Evolutionary conservation across 2,888 invertebrate species (phyloP).

Genomic region (Poecilobothrus nobilitatus): DNA sequence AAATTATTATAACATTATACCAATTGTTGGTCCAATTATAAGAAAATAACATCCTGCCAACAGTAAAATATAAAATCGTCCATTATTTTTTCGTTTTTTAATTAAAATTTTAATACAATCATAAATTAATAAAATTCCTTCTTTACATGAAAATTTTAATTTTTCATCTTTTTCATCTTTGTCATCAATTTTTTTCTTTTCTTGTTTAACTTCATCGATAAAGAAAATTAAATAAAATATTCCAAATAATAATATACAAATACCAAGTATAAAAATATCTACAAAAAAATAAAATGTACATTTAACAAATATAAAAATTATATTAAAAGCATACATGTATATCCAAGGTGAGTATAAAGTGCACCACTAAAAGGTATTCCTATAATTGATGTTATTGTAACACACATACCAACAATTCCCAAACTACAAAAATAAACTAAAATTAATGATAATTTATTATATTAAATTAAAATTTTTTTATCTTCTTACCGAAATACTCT

Average conservation of each 20-base stretch:
- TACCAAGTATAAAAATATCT: slow-evolving; percentile 39
- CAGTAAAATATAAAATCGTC: slow-evolving; percentile 33
- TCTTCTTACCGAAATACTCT: slow-evolving; percentile 34
- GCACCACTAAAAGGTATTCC: slow-evolving; percentile 38
- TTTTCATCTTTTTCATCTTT: slow-evolving; percentile 32
- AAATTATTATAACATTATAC: slow-evolving; percentile 18
- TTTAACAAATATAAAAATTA: neutral
- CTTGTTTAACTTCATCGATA: slow-evolving; percentile 33
- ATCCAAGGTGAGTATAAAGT: slow-evolving; percentile 36
- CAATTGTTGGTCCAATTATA: slow-evolving; percentile 35
- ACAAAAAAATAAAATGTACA: slow-evolving; percentile 14
- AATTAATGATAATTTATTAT: neutral
- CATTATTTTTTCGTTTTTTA: slow-evolving; percentile 35
- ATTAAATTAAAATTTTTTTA: neutral
- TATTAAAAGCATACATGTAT: slow-evolving; percentile 33
- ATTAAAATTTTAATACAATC: slow-evolving; percentile 38
- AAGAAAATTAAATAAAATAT: slow-evolving; percentile 39
- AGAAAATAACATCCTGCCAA: slow-evolving; percentile 36
- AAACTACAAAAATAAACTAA: slow-evolving; percentile 30
- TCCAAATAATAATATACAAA: slow-evolving; percentile 36
- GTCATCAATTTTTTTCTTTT: slow-evolving; percentile 15
- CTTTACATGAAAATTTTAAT: slow-evolving; percentile 26
- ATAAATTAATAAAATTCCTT: slow-evolving; percentile 32
- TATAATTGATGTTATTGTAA: slow-evolving; percentile 37
- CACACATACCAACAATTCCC: slow-evolving; percentile 41